Evolutionary conservation across 2,888 invertebrate species (phyloP), one percentile per base, ranked within the genome.

Genomic region (Drosophila mercatorum): DNA sequence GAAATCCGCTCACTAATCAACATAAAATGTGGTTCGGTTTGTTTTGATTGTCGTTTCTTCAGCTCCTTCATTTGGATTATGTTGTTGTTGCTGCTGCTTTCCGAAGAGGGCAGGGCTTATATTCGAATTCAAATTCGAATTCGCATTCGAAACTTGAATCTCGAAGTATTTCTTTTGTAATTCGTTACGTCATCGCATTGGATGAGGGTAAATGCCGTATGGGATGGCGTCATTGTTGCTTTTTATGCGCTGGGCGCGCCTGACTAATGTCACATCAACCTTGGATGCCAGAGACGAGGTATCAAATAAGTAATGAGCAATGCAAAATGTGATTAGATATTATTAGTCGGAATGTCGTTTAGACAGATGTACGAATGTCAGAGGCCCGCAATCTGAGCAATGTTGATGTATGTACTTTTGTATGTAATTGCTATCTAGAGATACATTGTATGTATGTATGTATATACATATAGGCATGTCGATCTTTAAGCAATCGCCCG

Each of bases 1-100:
- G 80, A 80, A 77, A 80, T 82, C 83, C 77, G 71, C 59, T 78
- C 66, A 53, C 57, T 62, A 76, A 79, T 76, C 68, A 80, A 47
- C 68, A 77, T 77, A 51, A 70, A 67, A 73, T 68, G 66, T 73
- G 62, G 17, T 36, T 65, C 57, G 62, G 64, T 67, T 61, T 70
- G 68, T 73, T 81, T 72, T 55, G 70, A 46, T 63, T 60, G 36
- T 12, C n/a, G 41, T 12, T 55, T 40, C 55, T 55, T 53, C 51
- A 22, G 17, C 10, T 53, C 40, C 53, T 40, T 40, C 17, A 38
- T 40, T 28, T 31, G 40, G 5, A 1, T 53, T 14, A n/a, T 17
- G 11, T 31, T 36, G 22, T 44, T 57, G 41, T 17, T 3, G 31
- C n/a, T 22, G 41, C 31, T 3, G 31, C n/a, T 22, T 44, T 49